A percentile compares a stretch with the other conserved stretches of the same genome.
Evolutionary conservation across 2,797 vertebrate species (phyloP).

Genomic region (Gila robusta): DNA sequence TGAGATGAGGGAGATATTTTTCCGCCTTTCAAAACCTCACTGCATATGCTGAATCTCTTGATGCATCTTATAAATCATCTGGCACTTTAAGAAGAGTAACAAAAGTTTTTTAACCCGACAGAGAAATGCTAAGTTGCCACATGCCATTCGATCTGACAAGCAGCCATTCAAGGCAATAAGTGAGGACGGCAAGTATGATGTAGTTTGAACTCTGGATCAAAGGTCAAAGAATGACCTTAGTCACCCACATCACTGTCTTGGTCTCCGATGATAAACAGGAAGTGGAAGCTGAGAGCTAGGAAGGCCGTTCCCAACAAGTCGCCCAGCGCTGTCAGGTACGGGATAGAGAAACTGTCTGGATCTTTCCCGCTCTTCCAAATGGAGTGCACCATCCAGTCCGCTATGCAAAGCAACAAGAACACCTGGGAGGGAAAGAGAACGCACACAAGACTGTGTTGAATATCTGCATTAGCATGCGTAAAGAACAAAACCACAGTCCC

Average conservation of each 20-base stretch:
- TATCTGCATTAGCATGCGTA: background rate
- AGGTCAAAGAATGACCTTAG: conserved; percentile 66
- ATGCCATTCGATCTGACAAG: conserved; percentile 29
- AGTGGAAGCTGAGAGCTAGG: conserved; percentile 92
- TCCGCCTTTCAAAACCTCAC: background rate
- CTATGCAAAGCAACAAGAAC: conserved; percentile 87
- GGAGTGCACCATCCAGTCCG: conserved; percentile 97
- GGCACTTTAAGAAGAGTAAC: conserved; percentile 40
- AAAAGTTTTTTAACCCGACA: background rate
- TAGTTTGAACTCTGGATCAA: background rate
- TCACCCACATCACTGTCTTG: conserved; percentile 96
- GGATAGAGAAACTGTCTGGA: conserved; percentile 97
- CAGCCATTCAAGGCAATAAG: conserved; percentile 45
- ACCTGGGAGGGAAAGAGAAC: conserved; percentile 77
- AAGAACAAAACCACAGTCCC: background rate
- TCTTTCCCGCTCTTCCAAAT: conserved; percentile 98
- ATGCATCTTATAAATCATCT: conserved; percentile 44
- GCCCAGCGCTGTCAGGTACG: conserved; percentile 94
- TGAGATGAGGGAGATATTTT: background rate
- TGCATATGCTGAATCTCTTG: conserved; percentile 22
- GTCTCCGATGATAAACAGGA: conserved; percentile 96
- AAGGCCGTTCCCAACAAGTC: conserved; percentile 95
- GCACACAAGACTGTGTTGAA: background rate
- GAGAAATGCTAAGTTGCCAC: conserved; percentile 2
- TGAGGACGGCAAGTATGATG: conserved; percentile 4